Base-by-base conservation (phyloP, 2,113 vertebrate species). In the Pomatorhinus ruficollis region DNA sequence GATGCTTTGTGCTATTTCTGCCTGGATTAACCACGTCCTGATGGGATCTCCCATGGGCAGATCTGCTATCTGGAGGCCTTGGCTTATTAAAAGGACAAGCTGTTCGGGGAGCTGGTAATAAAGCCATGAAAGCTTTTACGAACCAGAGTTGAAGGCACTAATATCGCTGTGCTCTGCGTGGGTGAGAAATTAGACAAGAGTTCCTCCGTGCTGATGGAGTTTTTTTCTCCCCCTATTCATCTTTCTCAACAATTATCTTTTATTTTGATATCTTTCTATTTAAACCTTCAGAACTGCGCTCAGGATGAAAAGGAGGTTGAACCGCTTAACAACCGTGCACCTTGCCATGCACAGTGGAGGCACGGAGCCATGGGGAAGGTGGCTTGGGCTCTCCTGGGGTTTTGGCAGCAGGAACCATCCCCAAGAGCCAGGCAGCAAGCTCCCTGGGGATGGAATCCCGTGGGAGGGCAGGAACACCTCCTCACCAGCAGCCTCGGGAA, bases 231-330 rank as follows among this genome's bases (percentile, higher is more conserved):
- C 69, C 30, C 54, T 80, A 91, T 95, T 96, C 97, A 96, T 96
- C 81, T 96, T 94, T 91, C 95, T 93, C 76, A 83, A 97, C 93
- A 91, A 97, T 97, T 97, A 96, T 95, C 95, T 94, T 96, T 89
- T 96, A 96, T 97, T 97, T 97, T 97, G 94, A 97, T 97, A 96
- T 82, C 95, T 94, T 96, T 96, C 97, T 96, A 96, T 96, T 97
- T 96, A 96, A 97, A 91, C 91, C 95, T 88, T 82, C 90, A 83
- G 90, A 96, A 12, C 71, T 4, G 24, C 2, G 0, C 76, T 76
- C 0, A 3, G 93, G 87, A 66, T 86, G 59, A 87, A 45, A 82
- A 84, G 35, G 85, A 85, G 85, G 49, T 45, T 81, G 81, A 75
- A 65, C 52, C 3, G 18, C 83, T 79, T 78, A 82, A 84, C 83